These are phyloP conservation scores for Gymnothorax javanicus DNA, from an alignment of 2,797 vertebrate species.

Conservation along the genomic window DNA sequence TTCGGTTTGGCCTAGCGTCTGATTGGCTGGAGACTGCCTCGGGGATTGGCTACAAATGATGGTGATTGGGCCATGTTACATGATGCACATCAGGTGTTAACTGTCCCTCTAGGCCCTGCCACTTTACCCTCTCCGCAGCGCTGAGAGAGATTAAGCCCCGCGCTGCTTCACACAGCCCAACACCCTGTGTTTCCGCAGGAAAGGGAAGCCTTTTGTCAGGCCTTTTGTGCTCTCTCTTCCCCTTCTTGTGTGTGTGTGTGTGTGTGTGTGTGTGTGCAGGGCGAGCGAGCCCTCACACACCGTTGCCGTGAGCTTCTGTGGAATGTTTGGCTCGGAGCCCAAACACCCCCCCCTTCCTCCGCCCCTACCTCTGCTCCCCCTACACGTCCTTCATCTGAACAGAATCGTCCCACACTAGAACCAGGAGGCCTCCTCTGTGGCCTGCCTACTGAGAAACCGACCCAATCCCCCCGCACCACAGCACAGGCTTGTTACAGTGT, in stretches of 20 bases:
- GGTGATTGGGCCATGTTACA: background rate
- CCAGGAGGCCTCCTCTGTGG: background rate
- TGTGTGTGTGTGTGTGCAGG: background rate
- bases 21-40: background rate
- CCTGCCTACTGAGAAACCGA: background rate
- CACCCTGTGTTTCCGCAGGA: conserved; percentile 36
- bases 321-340: conserved; percentile 53
- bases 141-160: conserved; percentile 39
- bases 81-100: conserved; percentile 18
- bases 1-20: background rate
- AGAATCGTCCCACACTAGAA: background rate
- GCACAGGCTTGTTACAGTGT: background rate
- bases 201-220: conserved; percentile 40
- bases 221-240: background rate
- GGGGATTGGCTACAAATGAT: background rate
- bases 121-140: conserved; percentile 10
- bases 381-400: background rate
- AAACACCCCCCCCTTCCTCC: conserved; percentile 12
- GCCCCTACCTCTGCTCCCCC: conserved; percentile 8
- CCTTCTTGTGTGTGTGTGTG: conserved; percentile 1
- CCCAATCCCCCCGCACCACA: background rate
- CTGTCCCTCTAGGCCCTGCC: conserved; percentile 1
- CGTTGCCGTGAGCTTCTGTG: conserved; percentile 30
- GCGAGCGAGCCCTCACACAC: background rate
- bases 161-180: conserved; percentile 1